phyloP scores from a whole-genome alignment of 1,140 invertebrate genomes.

The Ruditapes philippinarum region DNA sequence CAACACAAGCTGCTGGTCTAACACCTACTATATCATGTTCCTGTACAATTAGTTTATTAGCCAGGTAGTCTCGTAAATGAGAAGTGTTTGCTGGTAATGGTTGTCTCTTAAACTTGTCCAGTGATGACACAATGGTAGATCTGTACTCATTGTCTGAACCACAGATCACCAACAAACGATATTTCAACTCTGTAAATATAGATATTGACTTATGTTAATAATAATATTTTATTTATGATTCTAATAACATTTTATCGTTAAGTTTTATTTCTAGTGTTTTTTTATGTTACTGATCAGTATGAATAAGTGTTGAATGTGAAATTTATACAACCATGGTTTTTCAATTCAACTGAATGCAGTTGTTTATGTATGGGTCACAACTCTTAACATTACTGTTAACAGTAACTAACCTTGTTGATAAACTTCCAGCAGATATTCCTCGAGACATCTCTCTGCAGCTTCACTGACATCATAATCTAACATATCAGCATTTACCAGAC shows the following conservation, averaged over 20 bases:
- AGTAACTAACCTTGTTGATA: conserved; percentile 12
- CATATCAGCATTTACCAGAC: conserved; percentile 54
- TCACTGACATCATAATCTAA: conserved; percentile 37
- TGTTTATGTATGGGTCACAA: too few species aligned
- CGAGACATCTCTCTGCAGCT: conserved; percentile 13
- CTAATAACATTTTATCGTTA: too few species aligned
- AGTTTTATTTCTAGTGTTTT: too few species aligned
- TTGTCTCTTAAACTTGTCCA: conserved; percentile 74
- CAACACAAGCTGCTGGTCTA: conserved; percentile 56
- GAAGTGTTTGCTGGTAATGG: conserved; percentile 36
- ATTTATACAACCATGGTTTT: too few species aligned
- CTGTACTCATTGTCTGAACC: conserved; percentile 75
- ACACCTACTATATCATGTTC: not conserved
- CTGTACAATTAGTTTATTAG: conserved; percentile 50
- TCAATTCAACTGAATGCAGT: too few species aligned
- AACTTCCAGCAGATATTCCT: conserved; percentile 23
- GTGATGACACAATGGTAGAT: conserved; percentile 75
- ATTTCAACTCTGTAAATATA: conserved; percentile 38
- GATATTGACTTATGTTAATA: too few species aligned
- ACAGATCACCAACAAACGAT: conserved; percentile 77
- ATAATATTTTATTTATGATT: too few species aligned
- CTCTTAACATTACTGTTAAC: too few species aligned
- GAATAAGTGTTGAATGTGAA: too few species aligned
- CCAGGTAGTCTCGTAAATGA: conserved; percentile 65
- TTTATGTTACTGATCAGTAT: too few species aligned